A percentile compares a stretch with the other conserved stretches of the same genome.
These are phyloP conservation scores for Aspidapion aeneum DNA, from an alignment of 2,888 invertebrate genomes.

Conservation along the genomic window DNA sequence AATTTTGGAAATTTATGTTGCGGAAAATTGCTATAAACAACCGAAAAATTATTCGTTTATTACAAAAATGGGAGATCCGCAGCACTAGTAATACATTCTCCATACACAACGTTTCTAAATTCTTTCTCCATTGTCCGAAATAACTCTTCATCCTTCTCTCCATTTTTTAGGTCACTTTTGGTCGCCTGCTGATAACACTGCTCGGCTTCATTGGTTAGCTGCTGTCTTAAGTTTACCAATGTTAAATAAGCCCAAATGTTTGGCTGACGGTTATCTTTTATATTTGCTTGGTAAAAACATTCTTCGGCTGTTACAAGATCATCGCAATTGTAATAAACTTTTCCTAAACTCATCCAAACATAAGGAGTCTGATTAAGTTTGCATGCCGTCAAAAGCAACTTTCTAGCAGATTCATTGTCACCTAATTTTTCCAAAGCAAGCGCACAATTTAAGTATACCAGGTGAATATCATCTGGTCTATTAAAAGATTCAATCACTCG, in stretches of 20 bases:
- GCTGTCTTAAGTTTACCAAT: constrained; percentile 42
- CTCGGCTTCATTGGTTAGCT: constrained; percentile 38
- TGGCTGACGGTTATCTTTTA: constrained; percentile 40
- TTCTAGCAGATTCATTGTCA: constrained; percentile 39
- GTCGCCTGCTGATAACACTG: constrained; percentile 42
- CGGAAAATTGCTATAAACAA: background rate
- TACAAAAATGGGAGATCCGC: too few relatives aligned
- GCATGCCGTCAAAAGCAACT: constrained; percentile 40
- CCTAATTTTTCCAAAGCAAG: constrained; percentile 33
- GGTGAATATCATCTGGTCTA: constrained; percentile 40
- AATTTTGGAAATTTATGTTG: background rate
- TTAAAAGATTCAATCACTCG: constrained; percentile 37
- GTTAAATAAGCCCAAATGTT: constrained; percentile 45
- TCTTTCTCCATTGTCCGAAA: constrained; percentile 11
- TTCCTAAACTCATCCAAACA: constrained; percentile 41
- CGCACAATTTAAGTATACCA: constrained; percentile 40
- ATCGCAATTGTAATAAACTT: constrained; percentile 37
- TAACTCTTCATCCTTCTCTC: constrained; percentile 11
- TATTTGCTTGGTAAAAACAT: constrained; percentile 44
- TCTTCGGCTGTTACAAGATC: constrained; percentile 45
- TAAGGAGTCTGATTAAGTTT: constrained; percentile 43
- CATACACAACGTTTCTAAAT: too few relatives aligned
- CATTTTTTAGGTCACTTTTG: constrained; percentile 30
- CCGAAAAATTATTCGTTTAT: too few relatives aligned
- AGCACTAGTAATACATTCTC: background rate